Conservation (phyloP, 2,113 vertebrate genomes). For the Ploceus nigricollis region DNA sequence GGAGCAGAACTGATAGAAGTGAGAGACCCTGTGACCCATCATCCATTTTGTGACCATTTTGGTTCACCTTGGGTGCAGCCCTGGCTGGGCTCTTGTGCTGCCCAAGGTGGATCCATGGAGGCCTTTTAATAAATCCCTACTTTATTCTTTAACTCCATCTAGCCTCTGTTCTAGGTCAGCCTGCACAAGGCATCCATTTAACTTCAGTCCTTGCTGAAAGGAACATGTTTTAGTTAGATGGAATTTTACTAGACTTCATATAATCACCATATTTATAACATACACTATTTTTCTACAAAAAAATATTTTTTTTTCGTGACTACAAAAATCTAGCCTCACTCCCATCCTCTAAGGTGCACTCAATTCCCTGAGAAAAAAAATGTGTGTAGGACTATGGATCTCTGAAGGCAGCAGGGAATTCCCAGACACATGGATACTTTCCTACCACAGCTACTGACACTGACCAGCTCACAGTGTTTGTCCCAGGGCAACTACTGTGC, state of each 20-base stretch:
- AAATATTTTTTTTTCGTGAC: neutral
- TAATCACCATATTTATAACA: neutral
- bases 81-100: neutral
- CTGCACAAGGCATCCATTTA: neutral
- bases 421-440: neutral
- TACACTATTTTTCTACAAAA: neutral
- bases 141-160: neutral
- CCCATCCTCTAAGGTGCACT: neutral
- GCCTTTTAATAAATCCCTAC: neutral
- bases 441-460: neutral
- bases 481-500: too few relatives aligned
- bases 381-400: neutral
- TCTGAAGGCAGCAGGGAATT: neutral
- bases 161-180: neutral
- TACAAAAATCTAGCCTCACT: neutral
- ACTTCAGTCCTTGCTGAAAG: neutral
- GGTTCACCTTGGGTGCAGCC: neutral
- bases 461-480: neutral
- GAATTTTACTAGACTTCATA: neutral
- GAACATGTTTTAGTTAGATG: neutral
- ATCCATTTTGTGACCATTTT: neutral
- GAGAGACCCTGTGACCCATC: accelerated
- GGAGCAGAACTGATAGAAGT: neutral
- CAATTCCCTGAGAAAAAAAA: neutral
- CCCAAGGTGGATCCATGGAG: neutral